Conservation (phyloP, 2,888 invertebrate species). For the Gandaritis pyraliata region DNA sequence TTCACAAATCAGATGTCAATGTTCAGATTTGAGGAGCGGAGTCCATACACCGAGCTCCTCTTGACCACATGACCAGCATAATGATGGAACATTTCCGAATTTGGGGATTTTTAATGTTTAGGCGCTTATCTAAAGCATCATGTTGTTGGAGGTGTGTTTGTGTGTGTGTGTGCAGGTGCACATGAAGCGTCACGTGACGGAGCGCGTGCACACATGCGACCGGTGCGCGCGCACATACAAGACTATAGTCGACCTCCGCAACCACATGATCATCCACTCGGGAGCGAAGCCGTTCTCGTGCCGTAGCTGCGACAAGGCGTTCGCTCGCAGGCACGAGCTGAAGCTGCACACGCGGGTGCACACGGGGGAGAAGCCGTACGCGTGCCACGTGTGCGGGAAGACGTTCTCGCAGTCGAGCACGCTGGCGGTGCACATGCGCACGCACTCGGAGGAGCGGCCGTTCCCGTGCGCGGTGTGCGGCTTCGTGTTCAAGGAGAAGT, state of each 20-base stretch:
- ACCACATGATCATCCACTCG: conserved; percentile 1
- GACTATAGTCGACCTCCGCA: not conserved
- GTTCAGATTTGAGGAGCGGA: too few species aligned
- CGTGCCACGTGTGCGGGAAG: conserved; percentile 5
- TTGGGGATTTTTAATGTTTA: too few species aligned
- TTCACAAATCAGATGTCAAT: too few species aligned
- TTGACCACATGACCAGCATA: too few species aligned
- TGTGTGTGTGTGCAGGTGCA: not conserved
- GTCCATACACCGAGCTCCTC: too few species aligned
- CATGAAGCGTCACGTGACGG: not conserved
- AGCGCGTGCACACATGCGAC: conserved; percentile 6
- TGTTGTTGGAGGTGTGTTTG: too few species aligned
- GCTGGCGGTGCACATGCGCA: not conserved
- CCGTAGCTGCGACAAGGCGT: not conserved
- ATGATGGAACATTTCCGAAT: too few species aligned
- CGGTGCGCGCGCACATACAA: conserved; percentile 1
- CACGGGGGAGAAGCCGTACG: conserved; percentile 9
- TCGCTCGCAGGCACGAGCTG: conserved; percentile 1
- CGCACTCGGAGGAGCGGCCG: conserved; percentile 10
- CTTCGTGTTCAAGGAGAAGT: conserved; percentile 10
- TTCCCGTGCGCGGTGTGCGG: conserved; percentile 1
- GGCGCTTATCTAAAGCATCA: too few species aligned
- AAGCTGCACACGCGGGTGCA: conserved; percentile 3
- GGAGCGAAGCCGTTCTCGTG: not conserved
- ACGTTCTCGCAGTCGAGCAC: conserved; percentile 8